Base-by-base conservation (phyloP, 1,140 invertebrate species). In the Ptiloglossa arizonensis region DNA sequence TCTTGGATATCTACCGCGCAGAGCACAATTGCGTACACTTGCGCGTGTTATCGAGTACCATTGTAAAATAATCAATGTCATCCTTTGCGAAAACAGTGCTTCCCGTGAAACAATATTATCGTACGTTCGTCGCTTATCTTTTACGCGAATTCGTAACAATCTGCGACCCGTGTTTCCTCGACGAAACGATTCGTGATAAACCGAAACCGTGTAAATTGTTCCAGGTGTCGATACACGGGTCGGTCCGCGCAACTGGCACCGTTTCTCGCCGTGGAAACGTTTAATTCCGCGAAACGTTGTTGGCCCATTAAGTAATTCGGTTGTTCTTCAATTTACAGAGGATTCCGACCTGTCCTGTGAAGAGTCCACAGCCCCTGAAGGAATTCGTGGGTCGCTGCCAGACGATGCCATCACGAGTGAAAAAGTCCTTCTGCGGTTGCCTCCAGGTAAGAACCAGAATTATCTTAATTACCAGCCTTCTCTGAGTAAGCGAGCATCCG, bases 341-440 rank as follows among this genome's bases (percentile, higher is more conserved):
- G 78, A 90, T 92, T 82, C 90, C 91, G 56, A 93, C 85, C 77
- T 92, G 91, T 78, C 90, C 92, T 32, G 88, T 91, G 62, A 93
- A 92, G 85, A 92, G 87, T 91, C 91, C 91, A 75, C 91, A 91
- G 71, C 91, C 92, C 73, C 75, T 93, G 72, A 93, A 93, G 81
- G 91, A 93, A 71, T 92, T 92, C 71, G 92, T 93, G 71, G 91
- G 91, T 67, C 90, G 90, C 87, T 93, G 92, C 85, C 92, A 93
- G 84, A 91, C 90, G 82, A 93, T 93, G 92, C 92, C 92, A 88
- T 92, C 91, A n/a, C 85, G 92, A 74, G 90, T 92, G 48, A 93
- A 92, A 67, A 93, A 92, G 81, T 92, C 91, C 59, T 93, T 93
- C 80, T 93, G 92, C 80, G 91, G 92, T 74, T 93, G 92, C 83